These are phyloP conservation scores for Hemitrygon akajei DNA, from an alignment of 2,797 vertebrate species.

Conservation along the genomic window DNA sequence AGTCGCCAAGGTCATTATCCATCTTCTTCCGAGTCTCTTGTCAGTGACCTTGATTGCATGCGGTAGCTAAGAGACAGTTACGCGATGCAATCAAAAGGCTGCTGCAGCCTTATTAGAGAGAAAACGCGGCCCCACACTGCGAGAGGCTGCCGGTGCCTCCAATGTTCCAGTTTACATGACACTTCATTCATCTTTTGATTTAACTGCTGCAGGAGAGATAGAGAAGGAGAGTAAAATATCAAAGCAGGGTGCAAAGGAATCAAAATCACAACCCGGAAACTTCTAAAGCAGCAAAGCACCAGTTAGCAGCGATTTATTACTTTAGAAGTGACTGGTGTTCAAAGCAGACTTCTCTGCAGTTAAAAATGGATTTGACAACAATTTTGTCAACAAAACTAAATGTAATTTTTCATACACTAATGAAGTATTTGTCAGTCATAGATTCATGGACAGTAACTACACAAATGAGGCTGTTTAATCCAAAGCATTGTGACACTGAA, in stretches of 20 bases:
- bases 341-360: not conserved
- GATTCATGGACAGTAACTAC: too few relatives aligned
- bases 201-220: not conserved
- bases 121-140: not conserved
- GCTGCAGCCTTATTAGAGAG: constrained; percentile 38
- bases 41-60: constrained; percentile 45
- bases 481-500: too few relatives aligned
- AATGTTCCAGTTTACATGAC: not conserved
- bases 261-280: not conserved
- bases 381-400: too few relatives aligned
- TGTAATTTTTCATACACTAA: not conserved
- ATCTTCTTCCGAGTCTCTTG: constrained; percentile 43
- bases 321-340: not conserved
- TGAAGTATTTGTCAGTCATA: not conserved
- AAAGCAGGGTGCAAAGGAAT: not conserved
- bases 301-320: too few relatives aligned
- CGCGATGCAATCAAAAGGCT: constrained; percentile 46
- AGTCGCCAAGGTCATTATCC: constrained; percentile 51
- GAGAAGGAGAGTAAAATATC: not conserved
- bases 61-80: constrained; percentile 47
- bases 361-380: not conserved
- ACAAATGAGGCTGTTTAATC: too few relatives aligned
- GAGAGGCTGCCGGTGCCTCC: not conserved
- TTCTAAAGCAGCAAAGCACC: not conserved
- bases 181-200: not conserved